Percentiles rank a stretch among this genome's conserved stretches.
Conservation (phyloP, 1,140 invertebrate species). For the Euschistus heros region DNA sequence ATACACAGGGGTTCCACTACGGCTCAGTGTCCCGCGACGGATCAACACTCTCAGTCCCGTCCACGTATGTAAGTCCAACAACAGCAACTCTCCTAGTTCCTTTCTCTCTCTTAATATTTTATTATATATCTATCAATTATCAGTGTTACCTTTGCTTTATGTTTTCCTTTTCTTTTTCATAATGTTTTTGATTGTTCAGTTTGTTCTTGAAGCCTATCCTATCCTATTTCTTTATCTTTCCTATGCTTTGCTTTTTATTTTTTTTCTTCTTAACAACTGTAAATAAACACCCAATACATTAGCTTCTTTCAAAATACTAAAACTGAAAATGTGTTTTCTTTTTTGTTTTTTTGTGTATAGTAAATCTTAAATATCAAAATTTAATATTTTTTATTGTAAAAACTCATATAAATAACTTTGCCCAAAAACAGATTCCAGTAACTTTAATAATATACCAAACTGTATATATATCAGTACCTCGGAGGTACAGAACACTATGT, state of each 20-base stretch:
- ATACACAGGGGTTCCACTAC: conserved; percentile 35
- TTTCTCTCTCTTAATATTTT: not conserved
- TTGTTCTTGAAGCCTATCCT: conserved; percentile 11
- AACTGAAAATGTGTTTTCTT: no score
- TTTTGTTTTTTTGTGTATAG: no score
- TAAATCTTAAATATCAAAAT: no score
- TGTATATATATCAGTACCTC: no score
- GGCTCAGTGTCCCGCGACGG: conserved; percentile 41
- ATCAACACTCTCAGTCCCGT: conserved; percentile 64
- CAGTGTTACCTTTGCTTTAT: conserved; percentile 8
- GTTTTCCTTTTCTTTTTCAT: not conserved
- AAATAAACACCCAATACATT: no score
- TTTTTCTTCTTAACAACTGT: not conserved
- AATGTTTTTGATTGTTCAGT: not conserved
- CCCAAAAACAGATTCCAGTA: no score
- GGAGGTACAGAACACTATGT: no score
- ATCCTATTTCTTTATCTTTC: conserved; percentile 12
- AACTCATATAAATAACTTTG: no score
- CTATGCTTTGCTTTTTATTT: conserved; percentile 21
- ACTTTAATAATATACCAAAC: no score
- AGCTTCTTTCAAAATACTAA: no score
- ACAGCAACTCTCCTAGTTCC: conserved; percentile 13
- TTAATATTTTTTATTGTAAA: no score
- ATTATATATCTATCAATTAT: not conserved
- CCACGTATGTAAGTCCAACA: conserved; percentile 44